These are phyloP conservation scores for Hemiprocne comata DNA, from an alignment of 2,113 vertebrate species.

Conservation along the genomic window DNA sequence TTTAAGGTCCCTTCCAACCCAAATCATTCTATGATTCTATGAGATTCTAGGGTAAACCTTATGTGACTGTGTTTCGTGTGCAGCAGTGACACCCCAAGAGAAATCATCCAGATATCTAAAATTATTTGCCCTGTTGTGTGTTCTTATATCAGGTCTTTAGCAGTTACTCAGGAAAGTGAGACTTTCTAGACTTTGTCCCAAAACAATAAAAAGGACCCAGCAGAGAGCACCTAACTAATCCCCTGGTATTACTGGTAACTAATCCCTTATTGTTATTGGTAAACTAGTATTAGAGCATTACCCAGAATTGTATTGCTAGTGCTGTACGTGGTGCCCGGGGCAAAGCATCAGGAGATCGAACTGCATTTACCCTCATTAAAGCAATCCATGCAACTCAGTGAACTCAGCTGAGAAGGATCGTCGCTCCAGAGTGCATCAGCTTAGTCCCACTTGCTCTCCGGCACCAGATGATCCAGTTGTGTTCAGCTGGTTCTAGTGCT, in stretches of 20 bases:
- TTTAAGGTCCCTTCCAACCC: no score
- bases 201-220: background rate
- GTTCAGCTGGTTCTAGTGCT: background rate
- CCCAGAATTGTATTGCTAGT: background rate
- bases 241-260: no score
- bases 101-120: background rate
- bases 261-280: background rate
- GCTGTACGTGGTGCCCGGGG: background rate
- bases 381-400: conserved; percentile 12
- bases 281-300: background rate
- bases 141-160: background rate
- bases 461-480: background rate
- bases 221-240: background rate
- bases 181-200: background rate
- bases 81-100: background rate
- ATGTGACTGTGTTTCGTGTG: background rate
- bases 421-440: background rate
- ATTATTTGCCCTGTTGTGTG: background rate
- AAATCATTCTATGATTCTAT: no score
- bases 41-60: background rate
- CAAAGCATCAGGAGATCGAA: conserved; percentile 17
- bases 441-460: background rate
- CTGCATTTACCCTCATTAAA: conserved; percentile 48
- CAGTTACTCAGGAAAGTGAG: background rate
- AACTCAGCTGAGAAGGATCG: background rate